phyloP scores from a whole-genome alignment of 2,797 vertebrate genomes.

The Centroberyx gerrardi region DNA sequence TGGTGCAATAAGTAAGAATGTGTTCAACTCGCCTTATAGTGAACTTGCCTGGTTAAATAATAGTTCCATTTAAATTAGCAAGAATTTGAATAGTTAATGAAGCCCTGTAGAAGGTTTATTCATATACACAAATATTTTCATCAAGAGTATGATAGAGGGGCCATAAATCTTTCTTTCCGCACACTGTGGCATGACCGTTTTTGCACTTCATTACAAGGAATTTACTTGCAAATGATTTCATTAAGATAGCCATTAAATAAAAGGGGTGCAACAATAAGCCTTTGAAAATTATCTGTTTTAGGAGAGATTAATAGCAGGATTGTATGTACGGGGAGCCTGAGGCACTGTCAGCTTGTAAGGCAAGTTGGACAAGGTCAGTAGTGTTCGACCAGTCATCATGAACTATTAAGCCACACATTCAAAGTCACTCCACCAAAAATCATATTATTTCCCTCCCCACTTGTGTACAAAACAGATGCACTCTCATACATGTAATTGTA shows the following conservation, averaged over 20 bases:
- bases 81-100: constrained; percentile 34
- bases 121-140: neutral
- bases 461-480: constrained; percentile 37
- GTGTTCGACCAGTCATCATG: neutral
- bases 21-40: constrained; percentile 20
- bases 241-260: neutral
- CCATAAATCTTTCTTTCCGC: constrained; percentile 27
- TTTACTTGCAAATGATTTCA: constrained; percentile 22
- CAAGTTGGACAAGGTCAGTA: constrained; percentile 21
- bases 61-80: constrained; percentile 11
- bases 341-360: constrained; percentile 7
- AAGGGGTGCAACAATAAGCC: neutral
- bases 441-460: neutral
- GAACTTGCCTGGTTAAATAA: constrained; percentile 20
- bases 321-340: neutral
- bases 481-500: constrained; percentile 51
- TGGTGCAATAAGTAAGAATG: constrained; percentile 9
- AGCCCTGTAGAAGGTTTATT: neutral
- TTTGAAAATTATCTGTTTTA: constrained; percentile 9
- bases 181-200: neutral
- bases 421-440: constrained; percentile 1
- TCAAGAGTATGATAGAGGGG: neutral
- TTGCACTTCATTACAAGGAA: neutral
- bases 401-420: constrained; percentile 20
- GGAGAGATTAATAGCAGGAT: neutral